Percentiles rank a stretch among this genome's conserved stretches.
Evolutionary conservation across 2,888 invertebrate genomes (phyloP).

Genomic region (Drosophila emarginata): DNA sequence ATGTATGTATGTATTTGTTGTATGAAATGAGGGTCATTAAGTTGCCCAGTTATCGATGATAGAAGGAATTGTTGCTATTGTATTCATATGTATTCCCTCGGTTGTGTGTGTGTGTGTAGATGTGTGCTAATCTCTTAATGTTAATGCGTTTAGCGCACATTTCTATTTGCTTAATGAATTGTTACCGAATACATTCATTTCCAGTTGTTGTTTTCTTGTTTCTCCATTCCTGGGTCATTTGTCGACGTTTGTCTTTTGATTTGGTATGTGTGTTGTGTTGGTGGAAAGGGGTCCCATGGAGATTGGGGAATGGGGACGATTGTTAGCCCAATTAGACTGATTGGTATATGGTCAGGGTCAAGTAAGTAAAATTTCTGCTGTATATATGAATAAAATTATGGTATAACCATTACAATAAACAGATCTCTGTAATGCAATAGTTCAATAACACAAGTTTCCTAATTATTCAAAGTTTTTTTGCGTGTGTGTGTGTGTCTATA

Average conservation of each 20-base stretch:
- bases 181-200: conserved; percentile 72
- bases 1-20: conserved; percentile 25
- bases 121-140: conserved; percentile 82
- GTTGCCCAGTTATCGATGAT: conserved; percentile 69
- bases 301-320: conserved; percentile 18
- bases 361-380: background rate
- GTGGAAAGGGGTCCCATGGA: background rate
- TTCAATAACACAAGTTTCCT: background rate
- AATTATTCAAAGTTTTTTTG: background rate
- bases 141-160: conserved; percentile 81
- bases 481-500: no score
- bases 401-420: background rate
- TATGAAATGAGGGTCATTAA: conserved; percentile 72
- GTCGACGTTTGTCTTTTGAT: conserved; percentile 74
- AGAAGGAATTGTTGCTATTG: conserved; percentile 29
- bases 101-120: conserved; percentile 30
- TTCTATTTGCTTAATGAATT: conserved; percentile 78
- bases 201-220: conserved; percentile 29
- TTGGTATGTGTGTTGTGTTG: conserved; percentile 31
- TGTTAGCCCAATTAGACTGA: conserved; percentile 65
- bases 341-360: conserved; percentile 60
- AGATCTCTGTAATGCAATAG: background rate
- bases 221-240: conserved; percentile 70
- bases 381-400: conserved; percentile 2
- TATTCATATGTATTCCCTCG: conserved; percentile 19